Percentiles rank a stretch among this genome's conserved stretches.
phyloP scores from a whole-genome alignment of 2,888 invertebrate species.

The Ochlodes sylvanus region DNA sequence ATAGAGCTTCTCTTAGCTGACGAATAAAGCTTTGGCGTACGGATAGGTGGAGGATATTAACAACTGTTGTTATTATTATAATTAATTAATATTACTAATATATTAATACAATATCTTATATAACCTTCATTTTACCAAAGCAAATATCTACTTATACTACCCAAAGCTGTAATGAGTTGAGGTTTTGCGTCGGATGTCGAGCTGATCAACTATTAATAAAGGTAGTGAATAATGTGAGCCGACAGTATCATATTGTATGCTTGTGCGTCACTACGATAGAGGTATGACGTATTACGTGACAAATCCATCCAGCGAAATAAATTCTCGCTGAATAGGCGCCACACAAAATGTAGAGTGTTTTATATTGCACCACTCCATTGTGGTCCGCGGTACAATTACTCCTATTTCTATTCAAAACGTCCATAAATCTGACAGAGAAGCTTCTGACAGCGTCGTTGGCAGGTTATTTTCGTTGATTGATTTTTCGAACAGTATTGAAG shows the following conservation, averaged over 20 bases:
- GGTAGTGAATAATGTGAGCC: constrained; percentile 5
- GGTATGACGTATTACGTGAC: constrained; percentile 61
- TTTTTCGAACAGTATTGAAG: constrained; percentile 33
- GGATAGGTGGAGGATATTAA: no score
- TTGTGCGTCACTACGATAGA: constrained; percentile 43
- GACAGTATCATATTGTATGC: constrained; percentile 10
- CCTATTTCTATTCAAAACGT: constrained; percentile 47
- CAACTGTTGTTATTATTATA: no score
- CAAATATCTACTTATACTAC: not conserved
- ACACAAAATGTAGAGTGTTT: constrained; percentile 45
- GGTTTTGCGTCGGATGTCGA: not conserved
- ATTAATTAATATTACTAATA: no score
- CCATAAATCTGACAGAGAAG: constrained; percentile 44
- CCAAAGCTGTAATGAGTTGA: not conserved
- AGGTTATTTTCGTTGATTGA: constrained; percentile 38
- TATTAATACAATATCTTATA: no score
- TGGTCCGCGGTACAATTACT: constrained; percentile 46
- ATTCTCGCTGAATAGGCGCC: constrained; percentile 53
- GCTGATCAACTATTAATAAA: not conserved
- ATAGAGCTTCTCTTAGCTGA: no score
- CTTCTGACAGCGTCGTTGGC: constrained; percentile 33
- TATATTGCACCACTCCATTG: constrained; percentile 45
- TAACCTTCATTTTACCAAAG: not conserved
- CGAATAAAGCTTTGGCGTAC: no score
- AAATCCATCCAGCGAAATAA: constrained; percentile 57